Evolutionary conservation across 2,113 vertebrate genomes (phyloP).

Genomic region (Herpailurus yagouaroundi): DNA sequence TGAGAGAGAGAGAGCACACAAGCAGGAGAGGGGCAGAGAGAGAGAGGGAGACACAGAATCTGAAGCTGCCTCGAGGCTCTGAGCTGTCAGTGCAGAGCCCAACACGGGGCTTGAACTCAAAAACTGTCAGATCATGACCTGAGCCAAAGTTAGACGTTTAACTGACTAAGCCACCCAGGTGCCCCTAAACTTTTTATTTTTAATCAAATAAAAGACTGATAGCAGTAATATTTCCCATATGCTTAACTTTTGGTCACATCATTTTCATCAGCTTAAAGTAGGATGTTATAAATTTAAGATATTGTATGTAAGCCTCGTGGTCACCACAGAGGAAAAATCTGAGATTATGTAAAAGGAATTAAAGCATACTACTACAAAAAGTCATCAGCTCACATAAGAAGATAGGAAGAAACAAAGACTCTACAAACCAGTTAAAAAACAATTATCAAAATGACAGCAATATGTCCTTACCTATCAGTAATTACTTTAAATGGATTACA

Average conservation of each 20-base stretch:
- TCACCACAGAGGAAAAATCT: background rate
- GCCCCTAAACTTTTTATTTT: background rate
- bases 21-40: too few relatives aligned
- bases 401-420: background rate
- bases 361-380: background rate
- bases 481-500: background rate
- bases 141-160: too few relatives aligned
- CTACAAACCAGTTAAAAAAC: background rate
- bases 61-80: too few relatives aligned
- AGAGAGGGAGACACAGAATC: too few relatives aligned
- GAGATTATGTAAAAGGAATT: background rate
- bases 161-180: background rate
- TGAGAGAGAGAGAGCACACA: too few relatives aligned
- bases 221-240: background rate
- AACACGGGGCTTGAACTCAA: too few relatives aligned
- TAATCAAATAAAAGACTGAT: background rate
- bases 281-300: background rate
- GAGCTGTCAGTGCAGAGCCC: too few relatives aligned
- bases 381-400: background rate
- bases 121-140: too few relatives aligned
- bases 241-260: conserved; percentile 39
- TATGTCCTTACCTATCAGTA: background rate
- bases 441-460: background rate
- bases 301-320: background rate
- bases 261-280: background rate